These are phyloP conservation scores for Brachionus manjavacas DNA, from an alignment of 1,140 invertebrate genomes.

Conservation along the genomic window DNA sequence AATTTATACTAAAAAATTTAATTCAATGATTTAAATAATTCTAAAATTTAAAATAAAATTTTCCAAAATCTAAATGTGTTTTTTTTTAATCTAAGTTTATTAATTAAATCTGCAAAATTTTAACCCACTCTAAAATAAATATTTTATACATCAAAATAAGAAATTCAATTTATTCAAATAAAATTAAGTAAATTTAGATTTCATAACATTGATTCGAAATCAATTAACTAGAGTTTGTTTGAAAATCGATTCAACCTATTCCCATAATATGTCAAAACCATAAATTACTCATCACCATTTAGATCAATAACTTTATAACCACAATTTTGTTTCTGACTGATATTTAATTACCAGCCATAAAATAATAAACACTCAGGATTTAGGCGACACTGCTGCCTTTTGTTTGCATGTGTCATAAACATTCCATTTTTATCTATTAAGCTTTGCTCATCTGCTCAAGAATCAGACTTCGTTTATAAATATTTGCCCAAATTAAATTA, in stretches of 20 bases:
- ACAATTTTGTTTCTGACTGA: neutral
- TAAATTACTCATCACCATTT: neutral
- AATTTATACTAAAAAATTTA: too few relatives aligned
- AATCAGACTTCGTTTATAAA: neutral
- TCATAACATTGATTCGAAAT: neutral
- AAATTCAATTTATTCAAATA: too few relatives aligned
- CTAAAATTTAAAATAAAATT: too few relatives aligned
- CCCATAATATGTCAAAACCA: neutral
- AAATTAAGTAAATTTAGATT: neutral
- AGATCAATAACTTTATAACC: neutral
- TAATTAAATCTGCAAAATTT: neutral
- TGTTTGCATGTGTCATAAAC: slow-evolving; percentile 12
- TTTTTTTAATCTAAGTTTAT: too few relatives aligned
- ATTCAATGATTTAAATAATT: too few relatives aligned
- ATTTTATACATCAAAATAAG: neutral
- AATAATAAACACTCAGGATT: neutral
- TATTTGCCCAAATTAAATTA: neutral
- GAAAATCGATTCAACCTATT: neutral
- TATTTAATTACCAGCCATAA: neutral
- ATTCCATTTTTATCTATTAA: neutral
- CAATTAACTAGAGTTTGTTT: neutral
- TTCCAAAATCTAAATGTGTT: too few relatives aligned
- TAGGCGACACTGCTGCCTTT: neutral
- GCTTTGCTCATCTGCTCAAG: neutral
- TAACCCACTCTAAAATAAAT: neutral